Percentiles rank a stretch among this genome's conserved stretches.
Conservation (phyloP, 2,888 invertebrate genomes). For the Mystacides longicornis region DNA sequence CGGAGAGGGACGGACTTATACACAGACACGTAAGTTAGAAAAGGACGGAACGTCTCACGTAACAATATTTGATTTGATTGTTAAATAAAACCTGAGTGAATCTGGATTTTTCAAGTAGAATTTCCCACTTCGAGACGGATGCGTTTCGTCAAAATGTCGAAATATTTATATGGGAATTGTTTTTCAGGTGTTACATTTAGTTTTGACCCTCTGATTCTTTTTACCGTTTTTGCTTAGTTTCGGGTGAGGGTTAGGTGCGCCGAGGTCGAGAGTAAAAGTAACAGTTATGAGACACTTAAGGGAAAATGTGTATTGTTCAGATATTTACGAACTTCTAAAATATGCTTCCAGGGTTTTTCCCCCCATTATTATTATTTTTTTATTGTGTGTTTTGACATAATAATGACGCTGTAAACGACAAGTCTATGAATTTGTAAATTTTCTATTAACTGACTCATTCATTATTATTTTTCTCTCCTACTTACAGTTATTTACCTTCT, state of each 20-base stretch:
- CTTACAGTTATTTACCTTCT: no score
- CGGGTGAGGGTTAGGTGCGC: no score
- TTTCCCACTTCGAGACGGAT: not conserved
- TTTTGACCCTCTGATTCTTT: not conserved
- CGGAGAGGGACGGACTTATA: constrained; percentile 11
- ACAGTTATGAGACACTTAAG: constrained; percentile 9
- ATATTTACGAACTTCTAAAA: constrained; percentile 9
- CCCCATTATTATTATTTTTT: constrained; percentile 3
- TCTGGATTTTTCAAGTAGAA: not conserved
- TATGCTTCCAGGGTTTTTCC: constrained; percentile 9
- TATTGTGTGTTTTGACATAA: constrained; percentile 15
- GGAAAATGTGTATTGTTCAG: constrained; percentile 13
- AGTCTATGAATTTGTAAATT: constrained; percentile 13
- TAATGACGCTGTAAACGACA: constrained; percentile 20
- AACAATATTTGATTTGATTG: constrained; percentile 26
- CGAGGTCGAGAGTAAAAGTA: no score
- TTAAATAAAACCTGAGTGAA: constrained; percentile 25
- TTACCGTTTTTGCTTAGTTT: not conserved
- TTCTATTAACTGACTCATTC: not conserved
- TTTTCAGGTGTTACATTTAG: no score
- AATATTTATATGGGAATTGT: no score
- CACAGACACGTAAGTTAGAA: constrained; percentile 8
- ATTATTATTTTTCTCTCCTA: not conserved
- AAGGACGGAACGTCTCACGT: constrained; percentile 17
- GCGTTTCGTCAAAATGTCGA: constrained; percentile 5